phyloP scores from a whole-genome alignment of 2,888 invertebrate species.

The Heliconius erato region DNA sequence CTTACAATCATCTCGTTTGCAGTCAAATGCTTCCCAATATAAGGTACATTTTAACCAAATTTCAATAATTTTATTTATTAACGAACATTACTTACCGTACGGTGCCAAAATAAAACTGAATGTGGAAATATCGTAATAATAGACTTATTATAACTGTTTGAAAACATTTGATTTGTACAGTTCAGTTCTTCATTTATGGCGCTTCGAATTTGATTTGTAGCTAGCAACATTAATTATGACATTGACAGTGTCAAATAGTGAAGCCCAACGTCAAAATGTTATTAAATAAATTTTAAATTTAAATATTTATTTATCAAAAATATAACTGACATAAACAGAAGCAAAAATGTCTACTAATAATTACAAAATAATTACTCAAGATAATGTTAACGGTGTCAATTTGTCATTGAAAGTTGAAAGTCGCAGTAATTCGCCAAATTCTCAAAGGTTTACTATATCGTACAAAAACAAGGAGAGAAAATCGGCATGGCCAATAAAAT shows the following conservation, averaged over 20 bases:
- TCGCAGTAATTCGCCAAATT: constrained; percentile 65
- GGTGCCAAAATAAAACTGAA: not conserved
- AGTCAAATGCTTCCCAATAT: no score
- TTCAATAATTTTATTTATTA: no score
- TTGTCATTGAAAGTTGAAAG: constrained; percentile 66
- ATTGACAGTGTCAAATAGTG: not conserved
- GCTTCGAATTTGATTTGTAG: not conserved
- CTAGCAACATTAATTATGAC: constrained; percentile 8
- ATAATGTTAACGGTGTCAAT: constrained; percentile 77
- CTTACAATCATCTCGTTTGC: not conserved
- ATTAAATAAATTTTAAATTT: not conserved
- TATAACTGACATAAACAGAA: not conserved
- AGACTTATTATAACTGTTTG: no score
- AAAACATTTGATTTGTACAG: no score
- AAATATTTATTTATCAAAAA: not conserved
- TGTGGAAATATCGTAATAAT: not conserved
- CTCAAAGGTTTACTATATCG: constrained; percentile 72
- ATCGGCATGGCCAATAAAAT: constrained; percentile 66
- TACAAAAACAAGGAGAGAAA: constrained; percentile 68
- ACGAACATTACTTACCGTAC: no score
- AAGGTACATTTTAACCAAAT: no score
- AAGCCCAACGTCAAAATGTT: not conserved
- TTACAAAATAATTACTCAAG: constrained; percentile 59
- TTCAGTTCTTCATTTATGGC: no score
- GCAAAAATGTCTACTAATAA: constrained; percentile 49